These are phyloP conservation scores for Sturnus vulgaris DNA, from an alignment of 2,113 vertebrate species.

Conservation along the genomic window DNA sequence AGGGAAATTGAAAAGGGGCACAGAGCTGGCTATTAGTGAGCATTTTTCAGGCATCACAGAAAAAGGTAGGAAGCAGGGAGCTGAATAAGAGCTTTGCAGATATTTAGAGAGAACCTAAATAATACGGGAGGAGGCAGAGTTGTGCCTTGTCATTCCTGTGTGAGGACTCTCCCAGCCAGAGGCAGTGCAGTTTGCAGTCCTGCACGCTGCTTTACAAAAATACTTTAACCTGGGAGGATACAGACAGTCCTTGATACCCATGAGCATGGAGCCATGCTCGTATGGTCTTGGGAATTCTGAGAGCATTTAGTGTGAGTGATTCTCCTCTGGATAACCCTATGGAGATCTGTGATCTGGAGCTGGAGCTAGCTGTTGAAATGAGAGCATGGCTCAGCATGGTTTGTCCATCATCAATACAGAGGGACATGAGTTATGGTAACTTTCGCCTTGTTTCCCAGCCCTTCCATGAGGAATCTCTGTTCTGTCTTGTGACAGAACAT, in stretches of 20 bases:
- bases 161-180: neutral
- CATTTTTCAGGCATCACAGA: neutral
- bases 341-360: neutral
- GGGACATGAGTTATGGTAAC: neutral
- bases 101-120: neutral
- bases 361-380: neutral
- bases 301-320: neutral
- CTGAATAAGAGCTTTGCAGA: neutral
- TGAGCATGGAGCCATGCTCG: neutral
- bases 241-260: neutral
- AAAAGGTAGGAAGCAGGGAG: neutral
- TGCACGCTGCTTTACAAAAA: neutral
- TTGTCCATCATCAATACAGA: accelerated
- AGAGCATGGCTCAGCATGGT: accelerated
- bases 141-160: neutral
- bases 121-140: neutral
- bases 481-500: neutral
- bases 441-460: neutral
- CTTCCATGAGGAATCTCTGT: neutral
- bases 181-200: neutral
- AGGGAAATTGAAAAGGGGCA: neutral
- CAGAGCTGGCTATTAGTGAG: neutral
- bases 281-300: neutral
- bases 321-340: neutral
- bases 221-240: neutral